Evolutionary conservation across 2,113 vertebrate species (phyloP).

Genomic region (Phaethornis superciliosus): DNA sequence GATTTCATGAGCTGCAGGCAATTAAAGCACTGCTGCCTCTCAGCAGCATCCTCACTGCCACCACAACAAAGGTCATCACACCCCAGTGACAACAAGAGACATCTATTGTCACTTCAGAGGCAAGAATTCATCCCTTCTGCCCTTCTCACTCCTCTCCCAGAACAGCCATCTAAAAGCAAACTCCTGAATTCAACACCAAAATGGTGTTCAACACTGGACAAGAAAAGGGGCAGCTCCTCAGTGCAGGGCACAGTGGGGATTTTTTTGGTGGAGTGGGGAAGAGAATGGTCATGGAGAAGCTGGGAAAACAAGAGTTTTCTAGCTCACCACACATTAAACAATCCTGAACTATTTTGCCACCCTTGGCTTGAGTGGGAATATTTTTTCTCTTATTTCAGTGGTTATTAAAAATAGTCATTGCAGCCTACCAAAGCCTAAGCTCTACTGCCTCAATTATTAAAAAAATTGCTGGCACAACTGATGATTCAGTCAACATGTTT

Average conservation of each 20-base stretch:
- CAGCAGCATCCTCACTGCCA: not conserved
- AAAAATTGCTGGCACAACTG: not conserved
- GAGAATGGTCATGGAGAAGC: not conserved
- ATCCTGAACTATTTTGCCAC: slow-evolving; percentile 35
- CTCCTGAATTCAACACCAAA: not conserved
- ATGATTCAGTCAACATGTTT: slow-evolving; percentile 20
- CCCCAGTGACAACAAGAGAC: not conserved
- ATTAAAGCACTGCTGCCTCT: not conserved
- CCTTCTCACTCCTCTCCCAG: not conserved
- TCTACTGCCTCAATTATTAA: not conserved
- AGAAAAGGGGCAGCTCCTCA: not conserved
- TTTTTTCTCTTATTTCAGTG: too few species aligned
- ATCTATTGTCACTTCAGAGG: not conserved
- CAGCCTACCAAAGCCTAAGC: not conserved
- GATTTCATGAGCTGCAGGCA: not conserved
- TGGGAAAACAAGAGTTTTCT: not conserved
- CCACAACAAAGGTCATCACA: not conserved
- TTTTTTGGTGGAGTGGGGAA: not conserved
- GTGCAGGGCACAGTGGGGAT: too few species aligned
- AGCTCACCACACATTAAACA: not conserved
- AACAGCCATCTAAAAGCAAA: not conserved
- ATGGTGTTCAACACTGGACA: not conserved
- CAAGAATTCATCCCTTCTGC: not conserved
- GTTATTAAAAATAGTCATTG: slow-evolving; percentile 54
- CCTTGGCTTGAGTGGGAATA: not conserved